phyloP scores from a whole-genome alignment of 2,888 invertebrate species.

The Scrobipalpa atriplicella region DNA sequence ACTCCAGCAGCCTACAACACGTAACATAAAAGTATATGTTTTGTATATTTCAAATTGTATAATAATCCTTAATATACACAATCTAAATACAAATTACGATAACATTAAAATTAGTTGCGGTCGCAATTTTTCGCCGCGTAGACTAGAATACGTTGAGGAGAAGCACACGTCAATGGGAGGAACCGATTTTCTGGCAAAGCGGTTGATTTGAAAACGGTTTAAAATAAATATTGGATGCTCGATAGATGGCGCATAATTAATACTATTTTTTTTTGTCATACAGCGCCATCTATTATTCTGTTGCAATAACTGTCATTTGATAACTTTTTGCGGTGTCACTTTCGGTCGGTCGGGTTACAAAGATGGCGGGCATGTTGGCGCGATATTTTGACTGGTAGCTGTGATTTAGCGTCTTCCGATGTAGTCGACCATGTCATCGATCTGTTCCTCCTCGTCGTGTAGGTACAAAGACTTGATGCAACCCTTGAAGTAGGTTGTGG shows the following conservation, averaged over 20 bases:
- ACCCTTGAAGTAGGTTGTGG: constrained; percentile 90
- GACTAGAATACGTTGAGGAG: constrained; percentile 83
- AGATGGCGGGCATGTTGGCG: constrained; percentile 41
- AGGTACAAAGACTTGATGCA: constrained; percentile 91
- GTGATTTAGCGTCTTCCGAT: constrained; percentile 84
- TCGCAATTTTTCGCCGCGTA: constrained; percentile 75
- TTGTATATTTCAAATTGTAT: constrained; percentile 38
- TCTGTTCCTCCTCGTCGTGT: constrained; percentile 89
- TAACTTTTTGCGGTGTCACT: constrained; percentile 48
- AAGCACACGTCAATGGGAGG: constrained; percentile 72
- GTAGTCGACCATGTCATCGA: constrained; percentile 91
- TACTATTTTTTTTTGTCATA: background rate
- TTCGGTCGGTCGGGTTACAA: constrained; percentile 53
- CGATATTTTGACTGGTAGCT: constrained; percentile 44
- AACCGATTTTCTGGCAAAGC: constrained; percentile 69
- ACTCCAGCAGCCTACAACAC: constrained; percentile 72
- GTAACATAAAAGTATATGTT: constrained; percentile 60
- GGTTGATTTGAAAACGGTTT: constrained; percentile 37
- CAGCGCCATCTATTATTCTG: background rate
- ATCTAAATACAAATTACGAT: constrained; percentile 58
- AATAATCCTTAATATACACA: constrained; percentile 44
- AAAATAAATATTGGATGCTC: background rate
- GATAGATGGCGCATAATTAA: background rate
- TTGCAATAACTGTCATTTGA: constrained; percentile 21
- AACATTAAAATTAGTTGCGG: constrained; percentile 77